Conservation (phyloP, 2,888 invertebrate species). For the Erannis defoliaria region DNA sequence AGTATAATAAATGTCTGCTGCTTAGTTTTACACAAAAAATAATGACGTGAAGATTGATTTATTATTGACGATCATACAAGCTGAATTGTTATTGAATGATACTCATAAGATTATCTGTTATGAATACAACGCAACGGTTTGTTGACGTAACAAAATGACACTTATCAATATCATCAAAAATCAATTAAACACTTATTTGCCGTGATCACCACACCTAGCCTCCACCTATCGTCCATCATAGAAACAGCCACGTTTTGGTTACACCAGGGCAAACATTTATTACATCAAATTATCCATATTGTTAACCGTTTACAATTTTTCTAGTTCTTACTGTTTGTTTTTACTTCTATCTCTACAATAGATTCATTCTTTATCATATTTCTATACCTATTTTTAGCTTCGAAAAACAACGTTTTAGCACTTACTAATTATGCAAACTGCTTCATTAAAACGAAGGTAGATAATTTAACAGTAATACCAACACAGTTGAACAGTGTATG, state of each 20-base stretch:
- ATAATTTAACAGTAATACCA: no score
- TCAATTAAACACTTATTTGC: no score
- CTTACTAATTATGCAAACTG: slow-evolving; percentile 23
- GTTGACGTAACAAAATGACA: not conserved
- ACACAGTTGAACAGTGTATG: no score
- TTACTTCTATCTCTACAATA: not conserved
- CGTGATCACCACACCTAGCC: no score
- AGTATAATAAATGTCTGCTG: not conserved
- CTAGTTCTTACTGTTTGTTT: not conserved
- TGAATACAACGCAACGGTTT: not conserved
- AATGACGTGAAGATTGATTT: not conserved
- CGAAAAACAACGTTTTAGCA: slow-evolving; percentile 38
- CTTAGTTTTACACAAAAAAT: not conserved
- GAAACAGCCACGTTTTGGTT: no score
- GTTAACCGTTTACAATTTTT: no score
- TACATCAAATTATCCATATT: no score
- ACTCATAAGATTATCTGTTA: not conserved
- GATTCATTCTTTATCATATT: not conserved
- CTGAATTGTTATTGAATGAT: slow-evolving; percentile 2
- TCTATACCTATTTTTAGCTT: slow-evolving; percentile 21
- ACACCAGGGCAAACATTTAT: no score
- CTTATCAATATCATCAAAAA: no score
- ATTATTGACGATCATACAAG: not conserved
- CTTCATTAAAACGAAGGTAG: slow-evolving; percentile 4
- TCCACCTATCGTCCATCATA: no score